Percentiles rank a stretch among this genome's conserved stretches.
These are phyloP conservation scores for Aphidius ervi DNA, from an alignment of 1,140 invertebrate genomes.

Conservation along the genomic window DNA sequence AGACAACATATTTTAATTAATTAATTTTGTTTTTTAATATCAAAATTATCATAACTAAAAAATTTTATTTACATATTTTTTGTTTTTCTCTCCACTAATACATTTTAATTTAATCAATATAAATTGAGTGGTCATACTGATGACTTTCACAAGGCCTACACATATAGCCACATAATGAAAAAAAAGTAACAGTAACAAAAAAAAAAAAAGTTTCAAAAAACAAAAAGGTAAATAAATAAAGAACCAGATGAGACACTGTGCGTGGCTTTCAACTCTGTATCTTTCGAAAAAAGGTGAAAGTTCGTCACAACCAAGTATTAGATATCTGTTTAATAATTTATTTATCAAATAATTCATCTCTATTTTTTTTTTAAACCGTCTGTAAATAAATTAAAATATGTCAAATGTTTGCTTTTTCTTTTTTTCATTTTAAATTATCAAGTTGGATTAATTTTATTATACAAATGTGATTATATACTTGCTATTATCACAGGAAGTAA, in stretches of 20 bases:
- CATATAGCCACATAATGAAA: neutral
- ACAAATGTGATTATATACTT: too few relatives aligned
- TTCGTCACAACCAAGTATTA: neutral
- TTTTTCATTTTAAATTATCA: neutral
- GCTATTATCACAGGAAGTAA: too few relatives aligned
- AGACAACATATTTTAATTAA: too few relatives aligned
- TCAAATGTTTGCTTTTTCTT: constrained; percentile 1
- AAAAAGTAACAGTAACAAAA: neutral
- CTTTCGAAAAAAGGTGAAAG: constrained; percentile 1
- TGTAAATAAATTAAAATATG: too few relatives aligned
- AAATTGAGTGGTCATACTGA: too few relatives aligned
- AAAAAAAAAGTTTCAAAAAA: neutral
- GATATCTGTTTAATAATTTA: neutral
- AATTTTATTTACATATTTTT: too few relatives aligned
- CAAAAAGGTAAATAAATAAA: neutral
- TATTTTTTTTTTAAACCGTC: too few relatives aligned
- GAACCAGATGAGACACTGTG: constrained; percentile 2
- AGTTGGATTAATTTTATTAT: too few relatives aligned
- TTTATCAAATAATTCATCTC: neutral
- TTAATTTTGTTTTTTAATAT: too few relatives aligned
- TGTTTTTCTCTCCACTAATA: too few relatives aligned
- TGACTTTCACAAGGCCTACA: constrained; percentile 17
- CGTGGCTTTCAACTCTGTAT: neutral
- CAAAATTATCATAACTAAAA: too few relatives aligned
- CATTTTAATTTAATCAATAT: too few relatives aligned